These are phyloP conservation scores for Microtus pennsylvanicus DNA, from an alignment of 2,113 vertebrate genomes.

Conservation along the genomic window DNA sequence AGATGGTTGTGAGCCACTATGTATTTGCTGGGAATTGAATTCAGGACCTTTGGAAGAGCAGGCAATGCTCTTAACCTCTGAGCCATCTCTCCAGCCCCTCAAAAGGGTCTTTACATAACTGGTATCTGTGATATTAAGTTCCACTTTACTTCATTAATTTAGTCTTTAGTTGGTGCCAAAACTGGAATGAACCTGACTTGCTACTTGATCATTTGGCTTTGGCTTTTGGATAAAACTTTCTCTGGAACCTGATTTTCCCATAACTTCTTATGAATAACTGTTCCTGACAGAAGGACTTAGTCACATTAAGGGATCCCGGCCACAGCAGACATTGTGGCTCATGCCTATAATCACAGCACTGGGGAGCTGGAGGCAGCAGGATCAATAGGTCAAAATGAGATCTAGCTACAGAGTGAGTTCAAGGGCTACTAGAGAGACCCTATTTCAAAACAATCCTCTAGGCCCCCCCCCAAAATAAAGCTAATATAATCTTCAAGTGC, in stretches of 20 bases:
- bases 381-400: background rate
- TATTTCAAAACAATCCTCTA: background rate
- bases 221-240: background rate
- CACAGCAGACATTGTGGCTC: background rate
- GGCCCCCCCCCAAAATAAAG: background rate
- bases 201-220: background rate
- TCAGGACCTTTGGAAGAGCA: too few species aligned
- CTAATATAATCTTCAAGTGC: conserved; percentile 4
- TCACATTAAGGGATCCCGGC: background rate
- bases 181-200: background rate
- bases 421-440: background rate
- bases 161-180: conserved; percentile 10
- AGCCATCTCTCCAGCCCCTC: too few species aligned
- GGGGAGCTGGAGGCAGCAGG: background rate
- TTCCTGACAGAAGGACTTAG: background rate
- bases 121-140: background rate
- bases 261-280: background rate
- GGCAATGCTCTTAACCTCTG: too few species aligned
- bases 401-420: background rate
- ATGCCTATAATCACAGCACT: background rate
- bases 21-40: too few species aligned
- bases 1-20: too few species aligned
- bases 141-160: conserved; percentile 27
- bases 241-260: conserved; percentile 8
- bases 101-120: conserved; percentile 26